phyloP scores from a whole-genome alignment of 2,113 vertebrate genomes.

The Cyprinodon brontotheroides region DNA sequence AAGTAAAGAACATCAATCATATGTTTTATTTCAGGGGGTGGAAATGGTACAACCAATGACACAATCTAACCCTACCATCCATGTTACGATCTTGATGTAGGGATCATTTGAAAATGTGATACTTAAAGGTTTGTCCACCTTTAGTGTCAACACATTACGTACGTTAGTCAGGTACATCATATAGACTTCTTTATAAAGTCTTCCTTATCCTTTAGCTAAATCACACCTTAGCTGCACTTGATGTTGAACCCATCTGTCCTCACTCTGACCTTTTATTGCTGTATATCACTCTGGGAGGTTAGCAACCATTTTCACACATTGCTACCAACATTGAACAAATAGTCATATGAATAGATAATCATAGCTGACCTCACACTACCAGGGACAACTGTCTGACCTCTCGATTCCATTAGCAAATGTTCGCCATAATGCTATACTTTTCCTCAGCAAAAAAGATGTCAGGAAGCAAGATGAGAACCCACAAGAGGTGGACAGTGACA shows the following conservation, averaged over 20 bases:
- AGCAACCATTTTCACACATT: conserved; percentile 68
- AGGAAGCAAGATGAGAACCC: conserved; percentile 65
- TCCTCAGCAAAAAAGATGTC: conserved; percentile 37
- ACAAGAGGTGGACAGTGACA: conserved; percentile 79
- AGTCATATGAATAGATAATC: conserved; percentile 76
- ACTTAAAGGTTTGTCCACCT: background rate
- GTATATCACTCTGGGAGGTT: conserved; percentile 48
- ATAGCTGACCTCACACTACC: conserved; percentile 70
- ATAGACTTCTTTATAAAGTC: conserved; percentile 27
- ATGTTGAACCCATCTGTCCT: conserved; percentile 25
- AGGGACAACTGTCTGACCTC: conserved; percentile 73
- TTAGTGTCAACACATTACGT: background rate
- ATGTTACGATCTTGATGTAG: background rate
- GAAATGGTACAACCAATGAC: background rate
- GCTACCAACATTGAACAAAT: conserved; percentile 54
- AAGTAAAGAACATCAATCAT: too few relatives aligned
- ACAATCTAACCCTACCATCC: background rate
- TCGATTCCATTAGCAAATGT: conserved; percentile 61
- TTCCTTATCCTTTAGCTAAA: conserved; percentile 13
- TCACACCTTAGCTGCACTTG: conserved; percentile 24
- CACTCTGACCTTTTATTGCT: conserved; percentile 48
- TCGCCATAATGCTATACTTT: conserved; percentile 73
- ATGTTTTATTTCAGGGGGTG: too few relatives aligned
- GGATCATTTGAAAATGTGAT: background rate
- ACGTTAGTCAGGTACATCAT: conserved; percentile 5